phyloP scores from a whole-genome alignment of 2,888 invertebrate species.

The Drosophila anomalata region DNA sequence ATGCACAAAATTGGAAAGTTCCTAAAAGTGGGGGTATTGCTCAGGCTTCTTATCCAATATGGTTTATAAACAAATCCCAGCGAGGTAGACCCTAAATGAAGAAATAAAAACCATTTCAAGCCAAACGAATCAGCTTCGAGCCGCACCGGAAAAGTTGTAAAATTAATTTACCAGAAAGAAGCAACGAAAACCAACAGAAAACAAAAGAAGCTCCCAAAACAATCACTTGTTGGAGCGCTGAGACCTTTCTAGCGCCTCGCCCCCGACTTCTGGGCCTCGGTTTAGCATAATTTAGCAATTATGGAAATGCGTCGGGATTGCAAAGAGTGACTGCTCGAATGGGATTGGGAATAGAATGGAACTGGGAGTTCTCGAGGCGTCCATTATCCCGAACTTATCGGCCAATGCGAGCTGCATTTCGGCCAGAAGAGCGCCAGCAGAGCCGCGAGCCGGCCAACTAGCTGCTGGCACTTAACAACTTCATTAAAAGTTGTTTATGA shows the following conservation, averaged over 20 bases:
- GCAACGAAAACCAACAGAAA: conserved; percentile 26
- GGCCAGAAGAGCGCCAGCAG: conserved; percentile 34
- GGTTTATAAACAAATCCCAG: neutral
- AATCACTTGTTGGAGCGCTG: conserved; percentile 62
- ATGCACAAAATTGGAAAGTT: too few relatives aligned
- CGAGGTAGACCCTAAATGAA: neutral
- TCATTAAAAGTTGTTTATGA: conserved; percentile 83
- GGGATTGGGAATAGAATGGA: neutral
- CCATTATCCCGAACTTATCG: conserved; percentile 70
- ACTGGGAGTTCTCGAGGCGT: conserved; percentile 37
- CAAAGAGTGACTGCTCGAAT: neutral
- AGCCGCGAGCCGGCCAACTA: conserved; percentile 59
- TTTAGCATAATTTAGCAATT: conserved; percentile 77
- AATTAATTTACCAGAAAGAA: conserved; percentile 76
- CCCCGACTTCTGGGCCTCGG: conserved; percentile 21
- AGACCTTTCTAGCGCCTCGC: conserved; percentile 44
- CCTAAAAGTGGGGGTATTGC: neutral
- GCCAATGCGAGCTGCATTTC: conserved; percentile 60
- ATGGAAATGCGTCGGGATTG: conserved; percentile 67
- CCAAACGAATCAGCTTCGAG: conserved; percentile 19
- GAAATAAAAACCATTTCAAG: neutral
- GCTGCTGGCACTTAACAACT: conserved; percentile 82
- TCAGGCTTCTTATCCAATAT: neutral
- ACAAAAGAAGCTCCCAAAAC: conserved; percentile 62
- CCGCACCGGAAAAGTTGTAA: conserved; percentile 49